These are phyloP conservation scores for Poecile atricapillus DNA, from an alignment of 2,113 vertebrate species.

Conservation along the genomic window DNA sequence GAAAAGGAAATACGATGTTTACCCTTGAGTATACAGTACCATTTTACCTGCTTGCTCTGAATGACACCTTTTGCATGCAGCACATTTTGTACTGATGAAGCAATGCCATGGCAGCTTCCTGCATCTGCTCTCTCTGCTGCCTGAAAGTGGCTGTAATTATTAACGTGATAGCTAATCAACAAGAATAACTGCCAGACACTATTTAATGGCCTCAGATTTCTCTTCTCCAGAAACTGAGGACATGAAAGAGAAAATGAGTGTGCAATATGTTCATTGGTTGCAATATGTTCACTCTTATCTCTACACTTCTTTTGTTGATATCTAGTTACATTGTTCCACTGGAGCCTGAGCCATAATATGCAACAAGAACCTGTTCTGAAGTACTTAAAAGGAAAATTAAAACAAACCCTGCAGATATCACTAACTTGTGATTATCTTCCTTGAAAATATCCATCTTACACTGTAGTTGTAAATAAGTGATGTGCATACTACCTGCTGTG, in stretches of 20 bases:
- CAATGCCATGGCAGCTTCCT: not conserved
- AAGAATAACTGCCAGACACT: slow-evolving; percentile 14
- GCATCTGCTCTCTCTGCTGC: not conserved
- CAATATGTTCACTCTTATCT: not conserved
- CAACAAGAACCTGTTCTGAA: not conserved
- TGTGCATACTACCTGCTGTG: not conserved
- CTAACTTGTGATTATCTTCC: not conserved
- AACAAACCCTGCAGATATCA: not conserved
- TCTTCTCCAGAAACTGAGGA: not conserved
- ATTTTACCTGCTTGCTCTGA: not conserved
- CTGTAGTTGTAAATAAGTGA: not conserved
- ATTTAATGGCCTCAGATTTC: slow-evolving; percentile 1
- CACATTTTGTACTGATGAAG: not conserved
- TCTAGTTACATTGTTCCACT: not conserved
- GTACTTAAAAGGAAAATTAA: not conserved
- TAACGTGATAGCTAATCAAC: slow-evolving; percentile 8
- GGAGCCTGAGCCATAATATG: not conserved
- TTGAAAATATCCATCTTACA: not conserved
- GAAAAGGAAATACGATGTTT: not conserved
- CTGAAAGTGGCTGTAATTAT: slow-evolving; percentile 25
- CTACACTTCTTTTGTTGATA: not conserved
- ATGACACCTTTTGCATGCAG: not conserved
- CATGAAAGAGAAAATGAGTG: not conserved
- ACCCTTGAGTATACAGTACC: not conserved
- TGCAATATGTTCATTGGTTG: not conserved